A percentile compares a stretch with the other conserved stretches of the same genome.
These are phyloP conservation scores for Artibeus lituratus DNA, from an alignment of 2,797 vertebrate species.

Conservation along the genomic window DNA sequence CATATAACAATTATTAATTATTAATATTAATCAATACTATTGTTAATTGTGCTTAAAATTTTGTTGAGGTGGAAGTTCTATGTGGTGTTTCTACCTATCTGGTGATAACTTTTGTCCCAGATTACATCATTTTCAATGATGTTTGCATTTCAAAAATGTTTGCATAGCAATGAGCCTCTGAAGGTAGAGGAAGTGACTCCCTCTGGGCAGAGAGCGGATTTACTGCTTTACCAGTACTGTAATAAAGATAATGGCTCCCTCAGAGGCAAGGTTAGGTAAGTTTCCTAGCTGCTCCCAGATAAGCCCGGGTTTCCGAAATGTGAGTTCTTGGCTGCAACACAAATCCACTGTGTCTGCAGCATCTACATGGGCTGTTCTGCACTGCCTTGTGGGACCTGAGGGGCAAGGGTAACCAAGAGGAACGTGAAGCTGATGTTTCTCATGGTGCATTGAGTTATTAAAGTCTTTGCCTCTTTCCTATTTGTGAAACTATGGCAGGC, in stretches of 20 bases:
- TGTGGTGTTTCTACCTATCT: background rate
- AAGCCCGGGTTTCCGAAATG: background rate
- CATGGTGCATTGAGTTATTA: background rate
- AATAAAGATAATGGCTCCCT: background rate
- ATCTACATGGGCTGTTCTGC: background rate
- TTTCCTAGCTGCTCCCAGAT: background rate
- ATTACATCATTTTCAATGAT: slow-evolving; percentile 3
- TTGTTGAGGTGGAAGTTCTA: background rate
- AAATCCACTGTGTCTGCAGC: background rate
- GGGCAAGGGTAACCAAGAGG: background rate
- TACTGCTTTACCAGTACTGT: background rate
- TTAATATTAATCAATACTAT: background rate
- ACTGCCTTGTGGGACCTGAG: background rate
- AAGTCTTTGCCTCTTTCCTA: background rate
- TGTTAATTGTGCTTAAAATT: background rate
- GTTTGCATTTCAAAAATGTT: background rate
- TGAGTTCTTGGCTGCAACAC: background rate
- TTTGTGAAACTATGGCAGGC: background rate
- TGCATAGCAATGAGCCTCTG: background rate
- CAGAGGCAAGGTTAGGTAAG: background rate
- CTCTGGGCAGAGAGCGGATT: background rate
- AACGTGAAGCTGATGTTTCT: background rate
- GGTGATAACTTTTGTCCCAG: background rate
- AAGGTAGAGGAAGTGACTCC: background rate
- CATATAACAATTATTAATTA: background rate